Base-by-base conservation (phyloP, 2,888 invertebrate genomes). In the Arenicola marina region DNA sequence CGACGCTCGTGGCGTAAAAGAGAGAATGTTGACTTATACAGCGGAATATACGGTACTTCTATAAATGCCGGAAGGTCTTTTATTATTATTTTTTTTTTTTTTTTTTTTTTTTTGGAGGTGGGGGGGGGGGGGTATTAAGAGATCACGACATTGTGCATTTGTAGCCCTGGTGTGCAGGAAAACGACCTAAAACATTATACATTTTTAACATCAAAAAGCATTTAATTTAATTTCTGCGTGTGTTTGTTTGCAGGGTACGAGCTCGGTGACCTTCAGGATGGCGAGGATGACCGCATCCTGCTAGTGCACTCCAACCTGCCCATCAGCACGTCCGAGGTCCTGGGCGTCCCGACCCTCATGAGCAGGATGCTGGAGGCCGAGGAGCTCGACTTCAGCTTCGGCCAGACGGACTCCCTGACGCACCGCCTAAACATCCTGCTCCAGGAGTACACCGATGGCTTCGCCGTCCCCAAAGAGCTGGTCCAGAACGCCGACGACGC, bases 401-500 rank as follows among this genome's bases (percentile, higher is more conserved):
- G 78, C 4, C 79, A 78, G 62, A 59, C 66, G 4, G 79, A 79
- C 63, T 72, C 75, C 0, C 66, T 79, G 26, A 78, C 78, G 3
- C 67, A 69, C 26, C 67, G 78, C n/a, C 65, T 79, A 1, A 69
- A 73, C 31, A 65, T 60, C 29, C 60, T 78, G 26, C 66, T 79
- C 0, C 53, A 67, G 38, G 70, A 70, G 21, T 70, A 70, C 61
- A 70, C 71, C 0, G 77, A 77, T 65, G 77, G 77, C 1, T 73
- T 78, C 33, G 73, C 77, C 4, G 73, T 79, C n/a, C 76, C 77
- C 1, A 77, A 79, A 73, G 80, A 80, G 61, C 65, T 80, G 31
- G 71, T 80, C 11, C 79, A 81, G 66, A 80, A 81, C 69, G 80
- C 80, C 0, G 80, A 81, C 38, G 80, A 81, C 67, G 78, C 80